Evolutionary conservation across 1,140 invertebrate genomes (phyloP).

Genomic region (Trichogramma pretiosum): DNA sequence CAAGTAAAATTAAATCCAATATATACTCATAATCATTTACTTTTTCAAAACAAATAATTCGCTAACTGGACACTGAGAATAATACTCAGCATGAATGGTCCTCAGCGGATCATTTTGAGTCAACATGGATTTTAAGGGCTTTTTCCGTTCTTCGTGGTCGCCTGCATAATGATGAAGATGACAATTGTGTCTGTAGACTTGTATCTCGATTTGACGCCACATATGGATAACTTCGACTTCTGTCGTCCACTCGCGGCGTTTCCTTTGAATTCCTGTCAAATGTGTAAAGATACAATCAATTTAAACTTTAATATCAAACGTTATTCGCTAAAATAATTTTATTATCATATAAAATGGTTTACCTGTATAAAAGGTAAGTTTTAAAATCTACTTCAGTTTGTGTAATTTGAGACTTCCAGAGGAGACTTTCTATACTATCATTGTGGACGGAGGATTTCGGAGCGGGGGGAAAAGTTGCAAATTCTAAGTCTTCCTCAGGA

Average conservation of each 20-base stretch:
- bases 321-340: background rate
- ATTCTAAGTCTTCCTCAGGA: constrained; percentile 53
- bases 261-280: constrained; percentile 56
- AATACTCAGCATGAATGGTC: constrained; percentile 8
- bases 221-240: constrained; percentile 56
- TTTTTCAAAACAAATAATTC: constrained; percentile 19
- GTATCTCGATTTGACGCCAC: constrained; percentile 47
- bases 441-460: constrained; percentile 50
- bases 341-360: constrained; percentile 15
- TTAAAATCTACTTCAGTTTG: constrained; percentile 47
- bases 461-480: constrained; percentile 47
- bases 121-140: constrained; percentile 67
- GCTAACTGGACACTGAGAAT: constrained; percentile 17
- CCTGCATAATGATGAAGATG: too few species aligned
- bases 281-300: constrained; percentile 26
- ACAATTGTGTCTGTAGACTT: too few species aligned
- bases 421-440: constrained; percentile 30
- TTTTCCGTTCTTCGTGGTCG: constrained; percentile 60
- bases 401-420: constrained; percentile 1
- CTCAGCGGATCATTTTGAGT: constrained; percentile 39
- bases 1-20: constrained; percentile 12
- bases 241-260: constrained; percentile 48
- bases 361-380: constrained; percentile 53
- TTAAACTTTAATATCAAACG: background rate
- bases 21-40: background rate